phyloP scores from a whole-genome alignment of 2,797 vertebrate species.

The Eurystomus glaucurus region DNA sequence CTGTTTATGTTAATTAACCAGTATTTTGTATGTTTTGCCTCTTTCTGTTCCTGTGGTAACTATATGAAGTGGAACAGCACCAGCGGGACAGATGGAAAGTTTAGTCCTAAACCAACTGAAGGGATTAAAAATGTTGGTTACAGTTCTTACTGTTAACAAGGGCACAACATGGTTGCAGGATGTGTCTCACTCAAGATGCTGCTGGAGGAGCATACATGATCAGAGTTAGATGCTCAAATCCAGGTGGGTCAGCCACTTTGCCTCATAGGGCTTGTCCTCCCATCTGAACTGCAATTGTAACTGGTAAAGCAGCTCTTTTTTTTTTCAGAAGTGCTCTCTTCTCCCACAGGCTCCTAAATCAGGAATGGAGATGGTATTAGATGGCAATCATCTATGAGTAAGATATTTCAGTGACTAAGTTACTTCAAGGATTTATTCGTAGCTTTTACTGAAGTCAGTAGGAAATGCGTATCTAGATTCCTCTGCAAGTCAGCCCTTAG shows the following conservation, averaged over 20 bases:
- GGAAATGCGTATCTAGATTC: neutral
- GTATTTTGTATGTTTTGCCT: neutral
- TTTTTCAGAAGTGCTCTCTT: neutral
- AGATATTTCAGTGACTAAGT: slow-evolving; percentile 10
- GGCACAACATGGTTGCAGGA: neutral
- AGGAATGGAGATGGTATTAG: neutral
- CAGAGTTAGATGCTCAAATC: neutral
- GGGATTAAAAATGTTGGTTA: neutral
- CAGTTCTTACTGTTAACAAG: neutral
- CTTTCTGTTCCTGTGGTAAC: neutral
- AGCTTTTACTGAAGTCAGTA: neutral
- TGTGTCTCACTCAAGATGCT: neutral
- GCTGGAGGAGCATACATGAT: neutral
- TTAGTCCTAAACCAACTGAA: neutral
- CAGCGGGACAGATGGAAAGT: neutral
- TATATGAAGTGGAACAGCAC: neutral
- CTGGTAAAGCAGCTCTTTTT: neutral
- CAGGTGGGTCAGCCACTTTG: fast-evolving
- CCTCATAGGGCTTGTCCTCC: neutral
- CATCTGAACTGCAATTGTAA: neutral
- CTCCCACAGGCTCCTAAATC: neutral
- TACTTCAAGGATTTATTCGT: slow-evolving; percentile 46
- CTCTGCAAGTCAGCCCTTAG: neutral
- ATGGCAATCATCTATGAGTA: neutral
- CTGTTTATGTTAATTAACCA: neutral